A percentile compares a stretch with the other conserved stretches of the same genome.
Conservation (phyloP, 1,140 invertebrate species). For the Psix sp. region DNA sequence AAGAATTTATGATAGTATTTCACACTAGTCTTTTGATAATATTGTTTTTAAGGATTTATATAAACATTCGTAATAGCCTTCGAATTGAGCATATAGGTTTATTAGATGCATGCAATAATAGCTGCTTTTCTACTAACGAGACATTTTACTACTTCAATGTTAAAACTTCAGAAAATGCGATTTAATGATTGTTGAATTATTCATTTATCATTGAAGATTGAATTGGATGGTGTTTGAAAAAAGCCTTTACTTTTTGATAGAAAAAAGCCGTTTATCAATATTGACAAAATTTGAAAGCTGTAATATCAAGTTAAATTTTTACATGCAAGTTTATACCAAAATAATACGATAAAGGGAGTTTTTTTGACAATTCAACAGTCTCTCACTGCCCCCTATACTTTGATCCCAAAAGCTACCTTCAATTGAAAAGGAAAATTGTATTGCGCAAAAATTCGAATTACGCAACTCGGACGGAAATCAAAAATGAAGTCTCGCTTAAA, state of each 20-base stretch:
- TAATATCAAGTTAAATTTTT: conserved; percentile 11
- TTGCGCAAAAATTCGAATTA: no score
- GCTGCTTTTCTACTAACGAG: neutral
- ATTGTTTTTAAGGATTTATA: conserved; percentile 30
- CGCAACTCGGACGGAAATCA: no score
- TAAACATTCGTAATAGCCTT: conserved; percentile 10
- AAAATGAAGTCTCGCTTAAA: no score
- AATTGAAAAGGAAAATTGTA: neutral
- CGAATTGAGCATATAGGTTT: conserved; percentile 8
- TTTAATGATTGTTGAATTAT: no score
- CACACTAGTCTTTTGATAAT: conserved; percentile 36
- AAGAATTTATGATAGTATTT: conserved; percentile 35
- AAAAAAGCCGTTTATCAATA: no score
- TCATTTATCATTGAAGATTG: conserved; percentile 28
- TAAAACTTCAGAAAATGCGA: no score
- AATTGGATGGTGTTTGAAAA: conserved; percentile 1
- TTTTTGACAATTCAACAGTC: conserved; percentile 31
- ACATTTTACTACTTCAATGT: neutral
- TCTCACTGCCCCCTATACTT: conserved; percentile 44
- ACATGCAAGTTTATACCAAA: conserved; percentile 7
- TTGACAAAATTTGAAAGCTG: conserved; percentile 18
- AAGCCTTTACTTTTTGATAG: conserved; percentile 11
- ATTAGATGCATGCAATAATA: conserved; percentile 1
- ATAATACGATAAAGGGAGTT: conserved; percentile 7
- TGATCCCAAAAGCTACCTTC: neutral